Evolutionary conservation across 2,797 vertebrate species (phyloP), one percentile per base, ranked within the genome.

Genomic region (Tachyglossus aculeatus): DNA sequence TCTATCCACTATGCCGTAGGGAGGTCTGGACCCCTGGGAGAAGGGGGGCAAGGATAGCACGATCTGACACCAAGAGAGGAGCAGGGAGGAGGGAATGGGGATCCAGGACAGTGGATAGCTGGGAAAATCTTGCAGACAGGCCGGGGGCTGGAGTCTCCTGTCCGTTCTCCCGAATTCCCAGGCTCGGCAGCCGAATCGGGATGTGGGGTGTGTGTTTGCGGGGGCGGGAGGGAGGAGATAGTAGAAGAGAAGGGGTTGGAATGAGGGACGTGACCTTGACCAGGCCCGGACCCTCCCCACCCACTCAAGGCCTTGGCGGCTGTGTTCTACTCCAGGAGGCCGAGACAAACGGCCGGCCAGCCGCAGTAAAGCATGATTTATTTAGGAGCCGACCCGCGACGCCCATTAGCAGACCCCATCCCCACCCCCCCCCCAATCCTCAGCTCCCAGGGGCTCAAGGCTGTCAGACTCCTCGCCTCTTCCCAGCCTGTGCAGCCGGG

Each of bases 401-500:
- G 39, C 37, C 71, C 64, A 74, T 61, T 67, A 62, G 43, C 9
- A 36, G 37, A 31, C 34, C 15, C 15, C 44, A 31, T 38, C 19
- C n/a, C 21, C 38, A 16, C 38, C 13, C n/a, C 38, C 24, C 11
- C 5, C 31, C 12, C 33, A 5, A 9, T 0, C 14, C 22, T 9
- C 7, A 19, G 15, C n/a, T 3, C 7, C 51, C 32, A 13, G 2
- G 7, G 11, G 9, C 24, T 7, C 10, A 5, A 4, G 16, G 3
- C 6, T 4, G n/a, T 3, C 14, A 13, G 13, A 7, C 45, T 12
- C 37, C 15, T 33, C 41, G 1, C n/a, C 4, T 5, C 21, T 6
- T 5, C 0, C 2, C 6, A 10, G 6, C 31, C 13, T 5, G 16
- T 0, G 1, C 3, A 0, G n/a, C n/a, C n/a, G n/a, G n/a, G n/a